phyloP scores from a whole-genome alignment of 2,888 invertebrate genomes.

The Hydroisotoma schaefferi region DNA sequence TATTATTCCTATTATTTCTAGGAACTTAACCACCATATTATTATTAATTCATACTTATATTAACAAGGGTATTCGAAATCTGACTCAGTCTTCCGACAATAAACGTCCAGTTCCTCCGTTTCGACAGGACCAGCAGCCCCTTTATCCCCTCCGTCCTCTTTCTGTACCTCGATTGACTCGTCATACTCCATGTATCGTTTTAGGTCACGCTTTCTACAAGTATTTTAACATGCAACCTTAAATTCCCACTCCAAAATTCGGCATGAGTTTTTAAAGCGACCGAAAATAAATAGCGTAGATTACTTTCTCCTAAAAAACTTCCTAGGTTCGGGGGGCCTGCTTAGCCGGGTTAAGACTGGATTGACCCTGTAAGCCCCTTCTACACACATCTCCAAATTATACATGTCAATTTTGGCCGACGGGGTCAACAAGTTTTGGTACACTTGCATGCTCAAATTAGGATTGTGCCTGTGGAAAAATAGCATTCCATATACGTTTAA shows the following conservation, averaged over 20 bases:
- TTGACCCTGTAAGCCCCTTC: conserved; percentile 29
- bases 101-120: conserved; percentile 24
- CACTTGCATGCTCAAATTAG: conserved; percentile 28
- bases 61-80: conserved; percentile 17
- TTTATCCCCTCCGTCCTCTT: too few species aligned
- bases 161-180: too few species aligned
- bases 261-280: too few species aligned
- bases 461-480: conserved; percentile 29
- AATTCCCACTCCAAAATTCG: neutral
- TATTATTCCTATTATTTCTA: too few species aligned
- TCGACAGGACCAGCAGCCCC: too few species aligned
- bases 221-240: neutral
- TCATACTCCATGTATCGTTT: conserved; percentile 12
- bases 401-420: conserved; percentile 31
- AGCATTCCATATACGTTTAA: neutral
- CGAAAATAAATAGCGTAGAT: too few species aligned
- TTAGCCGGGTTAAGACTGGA: conserved; percentile 24
- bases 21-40: too few species aligned
- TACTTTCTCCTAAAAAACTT: conserved; percentile 28
- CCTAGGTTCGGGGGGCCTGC: conserved; percentile 21
- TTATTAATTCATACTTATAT: too few species aligned
- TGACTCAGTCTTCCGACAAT: conserved; percentile 12
- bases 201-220: neutral
- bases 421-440: conserved; percentile 34
- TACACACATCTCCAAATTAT: conserved; percentile 39